Evolutionary conservation across 2,113 vertebrate genomes (phyloP).

Genomic region (Passer montanus): DNA sequence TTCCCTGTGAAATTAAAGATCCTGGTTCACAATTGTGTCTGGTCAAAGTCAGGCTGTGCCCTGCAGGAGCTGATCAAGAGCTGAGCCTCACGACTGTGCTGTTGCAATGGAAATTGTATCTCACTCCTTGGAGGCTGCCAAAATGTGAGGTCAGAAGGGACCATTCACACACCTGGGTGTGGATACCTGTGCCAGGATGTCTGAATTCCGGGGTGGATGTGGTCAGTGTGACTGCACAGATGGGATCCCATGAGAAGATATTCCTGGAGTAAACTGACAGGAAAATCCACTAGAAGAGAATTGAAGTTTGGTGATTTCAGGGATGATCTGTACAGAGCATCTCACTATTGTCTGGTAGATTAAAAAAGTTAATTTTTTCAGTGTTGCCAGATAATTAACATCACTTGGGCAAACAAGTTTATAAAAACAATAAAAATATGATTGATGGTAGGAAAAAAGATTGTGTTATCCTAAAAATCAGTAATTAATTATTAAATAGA

Average conservation of each 20-base stretch:
- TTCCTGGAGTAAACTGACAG: not conserved
- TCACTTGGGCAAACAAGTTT: not conserved
- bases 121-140: not conserved
- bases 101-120: not conserved
- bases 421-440: not conserved
- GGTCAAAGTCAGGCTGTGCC: not conserved
- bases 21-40: not conserved
- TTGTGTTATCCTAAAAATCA: not conserved
- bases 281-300: not conserved
- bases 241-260: not conserved
- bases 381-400: not conserved
- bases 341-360: not conserved
- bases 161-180: rapidly evolving
- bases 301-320: not conserved
- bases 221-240: not conserved
- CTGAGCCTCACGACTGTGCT: not conserved
- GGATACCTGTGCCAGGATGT: not conserved
- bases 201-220: not conserved
- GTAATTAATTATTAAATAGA: rapidly evolving
- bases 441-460: not conserved
- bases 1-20: not conserved
- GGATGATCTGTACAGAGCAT: not conserved
- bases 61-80: not conserved
- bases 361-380: not conserved
- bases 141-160: not conserved